Conservation (phyloP, 37 sponge, comb jelly and placozoan species). For the Axinella damicornis region DNA sequence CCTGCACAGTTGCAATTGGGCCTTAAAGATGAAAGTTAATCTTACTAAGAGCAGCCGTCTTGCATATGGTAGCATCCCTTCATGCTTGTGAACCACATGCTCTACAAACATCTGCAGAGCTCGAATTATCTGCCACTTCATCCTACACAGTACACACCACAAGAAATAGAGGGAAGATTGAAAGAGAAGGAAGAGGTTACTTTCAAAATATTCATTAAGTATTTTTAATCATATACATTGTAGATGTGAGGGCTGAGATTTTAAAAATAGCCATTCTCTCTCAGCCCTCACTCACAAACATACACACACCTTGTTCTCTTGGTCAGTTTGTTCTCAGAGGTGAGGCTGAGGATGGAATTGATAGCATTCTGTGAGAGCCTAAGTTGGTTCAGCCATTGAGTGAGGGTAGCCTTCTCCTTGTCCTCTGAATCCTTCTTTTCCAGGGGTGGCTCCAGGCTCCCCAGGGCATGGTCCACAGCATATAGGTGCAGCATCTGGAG, state of each 20-base stretch:
- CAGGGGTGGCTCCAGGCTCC: not conserved
- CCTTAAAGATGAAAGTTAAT: not conserved
- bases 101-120: conserved; percentile 69
- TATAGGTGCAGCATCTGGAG: conserved; percentile 9
- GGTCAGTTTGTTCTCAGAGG: not conserved
- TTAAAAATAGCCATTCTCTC: no score
- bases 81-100: conserved; percentile 49
- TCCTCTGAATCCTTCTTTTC: not conserved
- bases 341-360: conserved; percentile 15
- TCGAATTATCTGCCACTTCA: conserved; percentile 55
- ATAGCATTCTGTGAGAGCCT: conserved; percentile 35
- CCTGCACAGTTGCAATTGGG: not conserved
- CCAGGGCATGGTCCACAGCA: conserved; percentile 20
- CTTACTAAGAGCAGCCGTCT: conserved; percentile 56
- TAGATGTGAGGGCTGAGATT: no score
- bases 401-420: conserved; percentile 4
- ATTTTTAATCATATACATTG: no score
- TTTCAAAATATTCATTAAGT: no score
- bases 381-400: conserved; percentile 12
- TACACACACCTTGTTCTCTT: not conserved
- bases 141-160: conserved; percentile 28
- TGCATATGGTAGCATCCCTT: conserved; percentile 14
- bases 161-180: not conserved
- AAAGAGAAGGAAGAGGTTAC: no score
- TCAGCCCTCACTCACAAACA: no score